Base-by-base conservation (phyloP, 2,113 vertebrate species). In the Nasalis larvatus region DNA sequence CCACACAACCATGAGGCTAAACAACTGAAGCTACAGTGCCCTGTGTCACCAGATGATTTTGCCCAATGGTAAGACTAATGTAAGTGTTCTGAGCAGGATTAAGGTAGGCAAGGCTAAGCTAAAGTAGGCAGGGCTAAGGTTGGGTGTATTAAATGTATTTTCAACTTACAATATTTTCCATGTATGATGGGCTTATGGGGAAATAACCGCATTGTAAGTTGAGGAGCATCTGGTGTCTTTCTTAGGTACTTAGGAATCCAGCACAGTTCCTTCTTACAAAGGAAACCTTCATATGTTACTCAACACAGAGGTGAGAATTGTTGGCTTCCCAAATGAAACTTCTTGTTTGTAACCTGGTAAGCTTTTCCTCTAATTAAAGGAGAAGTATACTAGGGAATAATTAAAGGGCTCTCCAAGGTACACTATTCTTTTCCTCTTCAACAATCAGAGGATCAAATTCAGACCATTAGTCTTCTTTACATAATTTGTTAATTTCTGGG, bases 241-340 rank as follows among this genome's bases (percentile, higher is more conserved):
- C 52, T 63, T 52, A 94, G 63, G 20, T 66, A 25, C 47, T 42
- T 17, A 56, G 68, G 82, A 84, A 88, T 90, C 9, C 11, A 10
- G 11, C 8, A 58, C 20, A 32, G 92, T 76, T 96, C 60, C 32
- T 47, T 25, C 32, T 91, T 93, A 90, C 66, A 95, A n/a, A 93
- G 0, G 0, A 95, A 89, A 91, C 37, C 37, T 96, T 68, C 49
- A 85, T 49, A 88, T 96, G 97, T 66, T 98, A 97, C 92, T 66
- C 47, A 82, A 89, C 8, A 69, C 63, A 30, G 81, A 84, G 20
- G 30, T 60, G 81, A 94, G 18, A 49, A 71, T 27, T 78, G 32
- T 74, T 93, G 45, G 12, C 37, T 83, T 96, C 35, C 42, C 81
- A 90, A 80, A 90, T 27, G 49, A 95, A 94, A 60, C 30, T 25